Conservation (phyloP, 2,888 invertebrate genomes). For the Dugesia japonica region DNA sequence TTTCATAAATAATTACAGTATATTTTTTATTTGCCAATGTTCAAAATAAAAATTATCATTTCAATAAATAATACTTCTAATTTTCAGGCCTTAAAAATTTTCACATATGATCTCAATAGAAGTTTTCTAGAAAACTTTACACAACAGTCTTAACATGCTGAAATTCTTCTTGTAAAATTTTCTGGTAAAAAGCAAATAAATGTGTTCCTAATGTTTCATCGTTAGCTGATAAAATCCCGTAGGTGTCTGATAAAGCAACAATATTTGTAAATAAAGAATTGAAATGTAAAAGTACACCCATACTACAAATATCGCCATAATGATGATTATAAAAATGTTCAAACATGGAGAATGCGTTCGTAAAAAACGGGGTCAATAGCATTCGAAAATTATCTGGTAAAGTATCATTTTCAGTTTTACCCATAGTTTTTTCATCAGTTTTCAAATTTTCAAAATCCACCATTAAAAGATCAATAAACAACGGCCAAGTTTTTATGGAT, state of each 20-base stretch:
- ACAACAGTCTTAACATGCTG: not conserved
- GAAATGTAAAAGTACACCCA: not conserved
- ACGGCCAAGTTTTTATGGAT: not conserved
- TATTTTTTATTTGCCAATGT: too few species aligned
- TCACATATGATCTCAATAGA: too few species aligned
- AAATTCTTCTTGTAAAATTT: not conserved
- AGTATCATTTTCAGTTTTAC: slow-evolving; percentile 4
- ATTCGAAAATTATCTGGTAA: not conserved
- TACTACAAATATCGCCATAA: slow-evolving; percentile 7
- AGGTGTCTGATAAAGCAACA: not conserved
- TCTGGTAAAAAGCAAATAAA: slow-evolving; percentile 13
- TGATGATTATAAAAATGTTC: slow-evolving; percentile 15
- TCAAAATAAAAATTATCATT: too few species aligned
- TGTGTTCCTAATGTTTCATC: not conserved
- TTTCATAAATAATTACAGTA: too few species aligned
- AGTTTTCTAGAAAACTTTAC: too few species aligned
- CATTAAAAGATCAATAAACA: not conserved
- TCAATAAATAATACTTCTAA: too few species aligned
- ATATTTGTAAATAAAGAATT: not conserved
- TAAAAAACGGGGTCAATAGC: not conserved
- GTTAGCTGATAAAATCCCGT: not conserved
- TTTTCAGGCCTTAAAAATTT: too few species aligned
- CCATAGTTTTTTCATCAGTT: not conserved
- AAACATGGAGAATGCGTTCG: not conserved
- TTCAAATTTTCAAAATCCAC: slow-evolving; percentile 7